Evolutionary conservation across 2,113 vertebrate species (phyloP).

Genomic region (Bubo scandiacus): DNA sequence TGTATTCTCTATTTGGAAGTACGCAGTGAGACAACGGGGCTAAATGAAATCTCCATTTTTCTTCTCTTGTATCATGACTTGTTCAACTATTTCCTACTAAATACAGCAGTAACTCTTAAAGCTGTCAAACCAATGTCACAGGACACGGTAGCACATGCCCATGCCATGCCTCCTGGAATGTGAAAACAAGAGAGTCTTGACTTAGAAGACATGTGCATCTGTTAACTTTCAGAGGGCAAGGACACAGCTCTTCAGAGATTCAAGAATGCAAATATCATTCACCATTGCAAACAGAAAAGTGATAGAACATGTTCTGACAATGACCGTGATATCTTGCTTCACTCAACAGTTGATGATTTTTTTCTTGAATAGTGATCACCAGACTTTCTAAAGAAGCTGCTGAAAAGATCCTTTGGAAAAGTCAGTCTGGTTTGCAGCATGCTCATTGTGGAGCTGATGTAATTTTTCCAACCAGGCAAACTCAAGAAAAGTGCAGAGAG

Average conservation of each 20-base stretch:
- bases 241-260: not conserved
- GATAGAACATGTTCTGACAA: not conserved
- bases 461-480: not conserved
- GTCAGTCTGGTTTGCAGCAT: not conserved
- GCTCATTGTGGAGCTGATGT: rapidly evolving
- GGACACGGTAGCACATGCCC: not conserved
- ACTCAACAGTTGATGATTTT: not conserved
- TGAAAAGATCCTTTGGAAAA: not conserved
- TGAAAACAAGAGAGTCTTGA: not conserved
- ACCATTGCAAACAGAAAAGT: not conserved
- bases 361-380: not conserved
- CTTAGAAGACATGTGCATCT: not conserved
- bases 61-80: not conserved
- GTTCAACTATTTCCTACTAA: not conserved
- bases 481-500: not conserved
- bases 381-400: not conserved
- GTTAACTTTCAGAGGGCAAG: not conserved
- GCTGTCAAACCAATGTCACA: not conserved
- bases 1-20: not conserved
- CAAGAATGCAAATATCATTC: not conserved
- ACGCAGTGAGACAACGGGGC: not conserved
- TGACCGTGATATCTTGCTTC: not conserved
- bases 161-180: not conserved
- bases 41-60: not conserved
- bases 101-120: not conserved